Base-by-base conservation (phyloP, 2,113 vertebrate genomes). In the Tychaedon coryphoeus region DNA sequence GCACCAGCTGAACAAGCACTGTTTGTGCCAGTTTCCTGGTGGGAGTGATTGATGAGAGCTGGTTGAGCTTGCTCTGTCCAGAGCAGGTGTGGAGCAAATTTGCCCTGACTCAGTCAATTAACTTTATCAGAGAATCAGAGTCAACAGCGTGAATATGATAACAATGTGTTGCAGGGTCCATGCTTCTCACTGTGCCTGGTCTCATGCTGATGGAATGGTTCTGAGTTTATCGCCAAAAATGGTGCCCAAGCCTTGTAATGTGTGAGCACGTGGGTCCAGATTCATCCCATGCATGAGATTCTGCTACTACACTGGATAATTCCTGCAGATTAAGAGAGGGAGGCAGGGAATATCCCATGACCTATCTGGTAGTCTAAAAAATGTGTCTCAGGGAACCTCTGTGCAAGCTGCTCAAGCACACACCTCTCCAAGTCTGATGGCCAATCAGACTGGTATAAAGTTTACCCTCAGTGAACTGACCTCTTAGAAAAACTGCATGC, bases 51-150 rank as follows among this genome's bases (percentile, higher is more conserved):
- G 95, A 96, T 96, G 94, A 86, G 82, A 93, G 38, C 71, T 93
- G 82, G 77, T 95, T 95, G 93, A 94, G 60, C 56, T 93, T 88
- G 90, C 85, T 95, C 85, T 96, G 94, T 96, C 96, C 94, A 90
- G 84, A 97, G 94, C 94, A 96, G 96, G 87, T 96, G 94, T 69
- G 64, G 82, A 96, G 93, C 94, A 96, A 96, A 95, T 96, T 96
- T 96, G 85, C 90, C 94, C 90, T 96, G 93, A 95, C 78, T 95
- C 94, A 93, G 95, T 93, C 93, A 95, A 95, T 97, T 97, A 96
- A 90, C 92, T 95, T 95, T 86, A 94, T 94, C 92, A 96, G 92
- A 86, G 85, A 94, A 83, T 80, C 93, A 91, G 92, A 86, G 88
- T 90, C 94, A 94, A 88, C 85, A 95, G 78, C 2, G 0, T 92